Evolutionary conservation across 2,797 vertebrate species (phyloP).

Genomic region (Pseudochromis fuscus): DNA sequence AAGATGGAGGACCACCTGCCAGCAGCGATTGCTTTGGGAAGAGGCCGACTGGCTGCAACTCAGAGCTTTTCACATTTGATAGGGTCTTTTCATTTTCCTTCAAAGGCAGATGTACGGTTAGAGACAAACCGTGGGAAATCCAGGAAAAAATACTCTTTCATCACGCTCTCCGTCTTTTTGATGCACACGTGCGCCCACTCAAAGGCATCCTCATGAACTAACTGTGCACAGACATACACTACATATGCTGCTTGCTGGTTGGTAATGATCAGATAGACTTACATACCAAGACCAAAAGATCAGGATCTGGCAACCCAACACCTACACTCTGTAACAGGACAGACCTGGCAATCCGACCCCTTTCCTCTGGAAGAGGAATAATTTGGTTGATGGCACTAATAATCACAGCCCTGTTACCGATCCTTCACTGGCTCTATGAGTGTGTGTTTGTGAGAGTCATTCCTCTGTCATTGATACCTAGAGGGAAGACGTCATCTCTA

Average conservation of each 20-base stretch:
- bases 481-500: constrained; percentile 76
- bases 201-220: constrained; percentile 28
- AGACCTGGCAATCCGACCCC: constrained; percentile 79
- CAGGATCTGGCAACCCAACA: constrained; percentile 83
- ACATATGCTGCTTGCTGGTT: constrained; percentile 47
- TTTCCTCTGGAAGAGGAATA: constrained; percentile 75
- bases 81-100: constrained; percentile 64
- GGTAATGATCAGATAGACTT: constrained; percentile 75
- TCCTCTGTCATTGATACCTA: constrained; percentile 71
- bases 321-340: constrained; percentile 68
- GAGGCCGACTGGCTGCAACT: constrained; percentile 57
- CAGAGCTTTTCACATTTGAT: constrained; percentile 72
- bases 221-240: constrained; percentile 15
- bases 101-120: constrained; percentile 53
- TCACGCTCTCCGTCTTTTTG: constrained; percentile 35
- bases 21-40: constrained; percentile 65
- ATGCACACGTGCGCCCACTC: constrained; percentile 46
- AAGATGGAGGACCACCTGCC: constrained; percentile 74
- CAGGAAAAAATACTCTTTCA: constrained; percentile 48
- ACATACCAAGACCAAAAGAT: constrained; percentile 77
- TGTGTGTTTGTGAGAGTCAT: constrained; percentile 58
- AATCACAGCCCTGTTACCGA: constrained; percentile 82
- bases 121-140: constrained; percentile 57
- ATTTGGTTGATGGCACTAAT: constrained; percentile 84
- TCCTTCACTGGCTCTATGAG: constrained; percentile 62